A percentile compares a stretch with the other conserved stretches of the same genome.
Evolutionary conservation across 2,113 vertebrate species (phyloP).

Genomic region (Myrmecobius fasciatus): DNA sequence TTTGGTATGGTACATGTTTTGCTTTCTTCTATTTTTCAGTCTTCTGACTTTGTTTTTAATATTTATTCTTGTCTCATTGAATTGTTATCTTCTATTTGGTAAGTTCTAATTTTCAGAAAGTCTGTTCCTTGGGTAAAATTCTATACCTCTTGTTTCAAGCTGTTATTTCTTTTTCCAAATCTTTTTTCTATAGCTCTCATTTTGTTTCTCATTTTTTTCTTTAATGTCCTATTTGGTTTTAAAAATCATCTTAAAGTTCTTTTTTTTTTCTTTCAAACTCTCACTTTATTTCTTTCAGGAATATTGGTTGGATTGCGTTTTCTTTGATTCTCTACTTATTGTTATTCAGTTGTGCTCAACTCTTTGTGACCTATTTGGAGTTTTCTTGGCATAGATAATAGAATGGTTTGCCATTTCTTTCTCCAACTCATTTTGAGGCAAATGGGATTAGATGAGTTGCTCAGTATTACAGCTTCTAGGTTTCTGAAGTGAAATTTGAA

Average conservation of each 20-base stretch:
- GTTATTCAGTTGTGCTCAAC: not conserved
- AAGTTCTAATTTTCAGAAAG: not conserved
- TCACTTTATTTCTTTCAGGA: not conserved
- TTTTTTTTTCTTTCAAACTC: too few species aligned
- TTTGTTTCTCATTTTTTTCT: not conserved
- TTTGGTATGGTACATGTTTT: not conserved
- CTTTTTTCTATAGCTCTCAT: not conserved
- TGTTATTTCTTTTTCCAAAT: not conserved
- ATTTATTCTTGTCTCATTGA: not conserved
- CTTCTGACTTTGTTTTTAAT: not conserved
- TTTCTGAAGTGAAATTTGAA: not conserved
- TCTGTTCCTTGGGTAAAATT: not conserved
- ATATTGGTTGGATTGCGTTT: not conserved
- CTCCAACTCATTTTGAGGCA: not conserved
- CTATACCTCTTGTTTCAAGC: not conserved
- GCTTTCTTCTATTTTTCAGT: not conserved
- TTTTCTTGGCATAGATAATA: not conserved
- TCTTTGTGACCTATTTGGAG: not conserved
- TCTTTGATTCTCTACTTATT: not conserved
- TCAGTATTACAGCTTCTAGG: too few species aligned
- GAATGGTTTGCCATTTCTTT: not conserved
- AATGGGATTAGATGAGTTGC: not conserved
- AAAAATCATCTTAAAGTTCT: not conserved
- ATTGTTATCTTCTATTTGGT: not conserved
- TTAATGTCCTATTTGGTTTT: not conserved